phyloP scores from a whole-genome alignment of 2,113 vertebrate genomes.

The Meles meles region DNA sequence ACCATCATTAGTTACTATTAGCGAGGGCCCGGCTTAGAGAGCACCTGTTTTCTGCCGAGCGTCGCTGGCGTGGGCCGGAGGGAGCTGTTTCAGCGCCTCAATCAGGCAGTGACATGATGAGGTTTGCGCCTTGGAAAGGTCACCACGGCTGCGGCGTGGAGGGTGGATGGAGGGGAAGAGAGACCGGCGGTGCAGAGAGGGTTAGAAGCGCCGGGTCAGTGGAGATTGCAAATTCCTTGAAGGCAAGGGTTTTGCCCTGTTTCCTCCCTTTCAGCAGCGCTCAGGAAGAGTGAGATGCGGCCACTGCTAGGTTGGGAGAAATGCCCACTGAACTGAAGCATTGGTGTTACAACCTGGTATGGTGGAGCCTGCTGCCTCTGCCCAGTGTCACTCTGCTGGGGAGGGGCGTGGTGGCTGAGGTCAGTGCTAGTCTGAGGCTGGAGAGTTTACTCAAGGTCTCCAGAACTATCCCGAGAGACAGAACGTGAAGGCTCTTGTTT shows the following conservation, averaged over 20 bases:
- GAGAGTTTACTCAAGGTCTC: neutral
- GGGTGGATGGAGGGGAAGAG: neutral
- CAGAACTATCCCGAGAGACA: neutral
- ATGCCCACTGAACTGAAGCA: neutral
- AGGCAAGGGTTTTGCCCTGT: neutral
- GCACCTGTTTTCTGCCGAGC: neutral
- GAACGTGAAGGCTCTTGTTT: neutral
- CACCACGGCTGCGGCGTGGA: neutral
- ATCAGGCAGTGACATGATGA: constrained; percentile 52
- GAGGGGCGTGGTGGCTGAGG: neutral
- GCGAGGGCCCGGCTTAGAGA: neutral
- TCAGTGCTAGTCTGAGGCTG: neutral
- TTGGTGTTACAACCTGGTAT: neutral
- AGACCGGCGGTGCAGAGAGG: neutral
- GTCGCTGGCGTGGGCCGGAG: neutral
- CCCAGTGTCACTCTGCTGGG: rapidly evolving
- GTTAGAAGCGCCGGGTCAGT: neutral
- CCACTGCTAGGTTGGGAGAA: neutral
- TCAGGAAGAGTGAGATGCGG: neutral
- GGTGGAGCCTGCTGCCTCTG: neutral
- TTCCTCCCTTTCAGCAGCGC: neutral
- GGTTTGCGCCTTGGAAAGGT: constrained; percentile 54
- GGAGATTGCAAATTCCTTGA: neutral
- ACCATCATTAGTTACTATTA: constrained; percentile 25
- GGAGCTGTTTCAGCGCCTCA: constrained; percentile 36